Percentiles rank a stretch among this genome's conserved stretches.
Conservation (phyloP, 2,888 invertebrate genomes). For the Drosophila subquinaria region DNA sequence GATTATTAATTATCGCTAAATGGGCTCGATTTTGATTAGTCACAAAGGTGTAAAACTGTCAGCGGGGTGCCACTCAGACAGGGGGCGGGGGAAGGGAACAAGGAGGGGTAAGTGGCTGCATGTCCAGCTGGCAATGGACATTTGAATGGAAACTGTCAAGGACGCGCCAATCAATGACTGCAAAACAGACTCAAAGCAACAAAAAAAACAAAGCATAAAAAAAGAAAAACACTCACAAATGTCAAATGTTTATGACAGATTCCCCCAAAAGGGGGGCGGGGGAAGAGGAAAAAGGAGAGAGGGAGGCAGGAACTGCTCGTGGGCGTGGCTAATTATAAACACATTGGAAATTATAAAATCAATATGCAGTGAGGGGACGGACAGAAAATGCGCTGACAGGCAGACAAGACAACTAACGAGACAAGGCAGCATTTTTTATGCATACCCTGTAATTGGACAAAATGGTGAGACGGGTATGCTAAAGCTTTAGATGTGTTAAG, state of each 20-base stretch:
- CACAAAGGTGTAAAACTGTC: slow-evolving; percentile 41
- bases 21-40: slow-evolving; percentile 52
- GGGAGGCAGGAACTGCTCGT: slow-evolving; percentile 6
- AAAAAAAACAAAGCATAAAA: not conserved
- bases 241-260: slow-evolving; percentile 69
- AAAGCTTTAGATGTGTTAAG: not conserved
- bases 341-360: slow-evolving; percentile 70
- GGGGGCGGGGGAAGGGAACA: not conserved
- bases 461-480: not conserved
- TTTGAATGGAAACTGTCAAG: slow-evolving; percentile 19
- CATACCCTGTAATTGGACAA: slow-evolving; percentile 24
- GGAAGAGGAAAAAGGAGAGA: too few relatives aligned
- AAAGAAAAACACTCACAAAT: slow-evolving; percentile 42
- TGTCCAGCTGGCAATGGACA: not conserved
- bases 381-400: slow-evolving; percentile 29
- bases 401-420: slow-evolving; percentile 27
- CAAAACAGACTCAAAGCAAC: slow-evolving; percentile 18
- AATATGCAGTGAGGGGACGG: slow-evolving; percentile 35
- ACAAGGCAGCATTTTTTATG: slow-evolving; percentile 5
- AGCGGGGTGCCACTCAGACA: slow-evolving; percentile 29
- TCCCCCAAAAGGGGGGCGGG: not conserved
- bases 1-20: slow-evolving; percentile 67
- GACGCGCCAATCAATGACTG: slow-evolving; percentile 37
- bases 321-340: slow-evolving; percentile 72
- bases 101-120: not conserved